A percentile compares a stretch with the other conserved stretches of the same genome.
These are phyloP conservation scores for Cephus pygmeus DNA, from an alignment of 2,888 invertebrate species.

Conservation along the genomic window DNA sequence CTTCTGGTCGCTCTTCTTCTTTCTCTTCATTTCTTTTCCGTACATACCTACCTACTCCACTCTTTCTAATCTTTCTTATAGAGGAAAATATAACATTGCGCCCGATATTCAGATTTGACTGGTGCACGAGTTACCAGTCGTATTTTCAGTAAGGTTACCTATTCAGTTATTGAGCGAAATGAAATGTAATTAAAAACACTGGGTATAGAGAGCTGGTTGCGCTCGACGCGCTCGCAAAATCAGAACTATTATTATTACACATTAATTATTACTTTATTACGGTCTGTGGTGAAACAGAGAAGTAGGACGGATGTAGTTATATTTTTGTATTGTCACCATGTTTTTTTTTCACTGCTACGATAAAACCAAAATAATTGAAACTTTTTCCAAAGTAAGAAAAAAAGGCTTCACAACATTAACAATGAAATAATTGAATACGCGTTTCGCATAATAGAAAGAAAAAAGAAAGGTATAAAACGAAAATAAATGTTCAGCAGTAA, in stretches of 20 bases:
- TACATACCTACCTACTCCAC: too few species aligned
- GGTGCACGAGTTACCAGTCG: too few species aligned
- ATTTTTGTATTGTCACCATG: not conserved
- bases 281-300: not conserved
- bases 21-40: too few species aligned
- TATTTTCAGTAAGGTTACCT: not conserved
- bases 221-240: not conserved
- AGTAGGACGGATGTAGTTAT: not conserved
- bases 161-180: slow-evolving; percentile 23
- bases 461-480: too few species aligned
- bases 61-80: too few species aligned
- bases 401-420: not conserved
- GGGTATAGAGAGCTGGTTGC: not conserved
- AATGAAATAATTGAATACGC: not conserved
- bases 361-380: not conserved
- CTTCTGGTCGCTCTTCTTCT: too few species aligned
- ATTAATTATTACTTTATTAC: slow-evolving; percentile 13
- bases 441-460: not conserved
- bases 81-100: too few species aligned
- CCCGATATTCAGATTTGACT: too few species aligned
- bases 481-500: too few species aligned
- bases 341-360: too few species aligned
- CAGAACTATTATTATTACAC: not conserved
- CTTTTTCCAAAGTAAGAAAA: not conserved
- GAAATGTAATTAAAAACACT: slow-evolving; percentile 16